phyloP scores from a whole-genome alignment of 2,797 vertebrate species.

The Enoplosus armatus region DNA sequence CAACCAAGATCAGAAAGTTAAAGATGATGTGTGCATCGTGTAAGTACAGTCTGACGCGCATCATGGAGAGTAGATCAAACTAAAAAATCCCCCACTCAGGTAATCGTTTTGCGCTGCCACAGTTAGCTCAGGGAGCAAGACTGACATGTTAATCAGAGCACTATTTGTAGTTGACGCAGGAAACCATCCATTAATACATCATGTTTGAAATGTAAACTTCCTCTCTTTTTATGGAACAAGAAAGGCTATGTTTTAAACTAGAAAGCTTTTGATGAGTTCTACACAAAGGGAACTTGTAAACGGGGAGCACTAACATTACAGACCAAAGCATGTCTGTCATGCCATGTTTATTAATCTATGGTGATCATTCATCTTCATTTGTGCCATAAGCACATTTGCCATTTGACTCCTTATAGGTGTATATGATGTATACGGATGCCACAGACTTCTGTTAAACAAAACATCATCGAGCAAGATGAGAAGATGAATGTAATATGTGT shows the following conservation, averaged over 20 bases:
- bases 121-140: slow-evolving; percentile 40
- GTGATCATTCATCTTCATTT: background rate
- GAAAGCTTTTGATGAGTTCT: background rate
- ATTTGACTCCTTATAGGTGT: background rate
- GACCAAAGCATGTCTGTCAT: background rate
- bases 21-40: background rate
- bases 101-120: slow-evolving; percentile 47
- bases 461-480: background rate
- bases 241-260: slow-evolving; percentile 1
- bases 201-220: slow-evolving; percentile 27
- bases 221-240: slow-evolving; percentile 9
- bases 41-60: slow-evolving; percentile 26
- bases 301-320: background rate
- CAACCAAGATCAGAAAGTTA: slow-evolving; percentile 11
- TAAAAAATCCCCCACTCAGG: slow-evolving; percentile 22
- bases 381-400: too few species aligned
- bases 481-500: background rate
- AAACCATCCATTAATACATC: slow-evolving; percentile 28
- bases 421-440: background rate
- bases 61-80: slow-evolving; percentile 37
- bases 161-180: slow-evolving; percentile 36
- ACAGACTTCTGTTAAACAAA: background rate
- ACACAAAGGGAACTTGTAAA: background rate
- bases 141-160: slow-evolving; percentile 44
- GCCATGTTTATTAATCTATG: background rate